These are phyloP conservation scores for Lasiurus borealis DNA, from an alignment of 2,113 vertebrate species.

Conservation along the genomic window DNA sequence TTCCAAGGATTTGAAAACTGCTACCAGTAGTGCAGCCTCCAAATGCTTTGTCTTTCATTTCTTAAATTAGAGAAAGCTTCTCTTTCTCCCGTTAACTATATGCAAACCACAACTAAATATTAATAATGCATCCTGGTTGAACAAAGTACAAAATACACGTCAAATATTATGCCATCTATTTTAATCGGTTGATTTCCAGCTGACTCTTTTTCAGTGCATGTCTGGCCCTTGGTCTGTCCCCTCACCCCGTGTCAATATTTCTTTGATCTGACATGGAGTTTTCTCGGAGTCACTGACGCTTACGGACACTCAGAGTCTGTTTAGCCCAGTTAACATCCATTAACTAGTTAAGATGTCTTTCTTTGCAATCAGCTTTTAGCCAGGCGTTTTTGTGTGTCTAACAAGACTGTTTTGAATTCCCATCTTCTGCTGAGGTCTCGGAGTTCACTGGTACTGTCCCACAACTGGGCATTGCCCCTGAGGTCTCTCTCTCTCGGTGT, in stretches of 20 bases:
- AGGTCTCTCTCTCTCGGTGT: neutral
- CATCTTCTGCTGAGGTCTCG: neutral
- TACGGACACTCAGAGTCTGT: neutral
- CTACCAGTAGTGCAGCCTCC: neutral
- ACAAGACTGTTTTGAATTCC: neutral
- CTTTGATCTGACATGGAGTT: neutral
- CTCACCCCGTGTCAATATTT: neutral
- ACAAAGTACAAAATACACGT: neutral
- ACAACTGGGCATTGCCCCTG: neutral
- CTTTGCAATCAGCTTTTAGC: neutral
- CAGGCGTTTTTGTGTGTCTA: neutral
- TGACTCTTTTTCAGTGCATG: neutral
- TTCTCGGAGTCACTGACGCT: neutral
- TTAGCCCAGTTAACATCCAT: neutral
- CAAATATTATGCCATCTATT: neutral
- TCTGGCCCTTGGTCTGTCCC: neutral
- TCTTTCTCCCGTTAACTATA: neutral
- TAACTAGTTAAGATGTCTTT: neutral
- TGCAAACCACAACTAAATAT: neutral
- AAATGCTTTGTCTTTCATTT: neutral
- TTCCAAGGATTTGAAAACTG: neutral
- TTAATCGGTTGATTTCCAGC: neutral
- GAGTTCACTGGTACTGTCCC: neutral
- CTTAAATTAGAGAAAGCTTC: neutral
- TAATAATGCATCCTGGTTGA: neutral